Evolutionary conservation across 53 echinoderm and acorn worm genomes (phyloP).

Genomic region (Stichopus horrens): DNA sequence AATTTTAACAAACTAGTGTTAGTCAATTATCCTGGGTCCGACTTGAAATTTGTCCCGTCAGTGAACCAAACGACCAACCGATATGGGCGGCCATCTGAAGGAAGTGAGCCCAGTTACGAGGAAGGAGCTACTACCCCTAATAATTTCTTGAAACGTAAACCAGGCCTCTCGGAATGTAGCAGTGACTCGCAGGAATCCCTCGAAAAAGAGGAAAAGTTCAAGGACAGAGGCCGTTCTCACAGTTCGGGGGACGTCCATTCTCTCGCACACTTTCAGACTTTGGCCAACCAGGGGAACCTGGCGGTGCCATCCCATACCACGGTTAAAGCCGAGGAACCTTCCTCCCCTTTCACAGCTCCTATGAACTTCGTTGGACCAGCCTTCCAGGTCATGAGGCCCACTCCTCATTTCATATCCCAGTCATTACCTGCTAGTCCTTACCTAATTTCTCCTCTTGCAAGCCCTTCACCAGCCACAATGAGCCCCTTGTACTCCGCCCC

Average conservation of each 20-base stretch:
- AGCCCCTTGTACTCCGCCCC: slow-evolving; percentile 47
- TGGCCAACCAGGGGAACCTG: slow-evolving; percentile 41
- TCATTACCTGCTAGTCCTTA: slow-evolving; percentile 96
- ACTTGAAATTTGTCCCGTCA: slow-evolving; percentile 87
- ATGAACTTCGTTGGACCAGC: slow-evolving; percentile 18
- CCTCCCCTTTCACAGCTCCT: slow-evolving; percentile 27
- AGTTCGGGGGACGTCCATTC: slow-evolving; percentile 79
- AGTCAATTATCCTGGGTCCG: slow-evolving; percentile 93
- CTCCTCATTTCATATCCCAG: slow-evolving; percentile 82
- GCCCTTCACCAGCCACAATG: slow-evolving; percentile 41
- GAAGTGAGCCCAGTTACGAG: slow-evolving; percentile 48
- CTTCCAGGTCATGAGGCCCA: slow-evolving; percentile 69
- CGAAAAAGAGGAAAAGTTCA: slow-evolving; percentile 69
- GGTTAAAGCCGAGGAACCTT: slow-evolving; percentile 44
- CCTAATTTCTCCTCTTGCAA: slow-evolving; percentile 73
- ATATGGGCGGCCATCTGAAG: slow-evolving; percentile 65
- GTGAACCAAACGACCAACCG: slow-evolving; percentile 58
- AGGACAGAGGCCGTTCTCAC: slow-evolving; percentile 75
- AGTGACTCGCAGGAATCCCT: slow-evolving; percentile 87
- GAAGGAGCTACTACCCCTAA: slow-evolving; percentile 63
- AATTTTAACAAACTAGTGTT: slow-evolving; percentile 97
- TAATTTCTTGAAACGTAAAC: slow-evolving; percentile 52
- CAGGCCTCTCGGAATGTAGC: slow-evolving; percentile 72
- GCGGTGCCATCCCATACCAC: not conserved
- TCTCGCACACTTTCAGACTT: slow-evolving; percentile 37